These are phyloP conservation scores for Pao palembangensis DNA, from an alignment of 2,113 vertebrate genomes.

Conservation along the genomic window DNA sequence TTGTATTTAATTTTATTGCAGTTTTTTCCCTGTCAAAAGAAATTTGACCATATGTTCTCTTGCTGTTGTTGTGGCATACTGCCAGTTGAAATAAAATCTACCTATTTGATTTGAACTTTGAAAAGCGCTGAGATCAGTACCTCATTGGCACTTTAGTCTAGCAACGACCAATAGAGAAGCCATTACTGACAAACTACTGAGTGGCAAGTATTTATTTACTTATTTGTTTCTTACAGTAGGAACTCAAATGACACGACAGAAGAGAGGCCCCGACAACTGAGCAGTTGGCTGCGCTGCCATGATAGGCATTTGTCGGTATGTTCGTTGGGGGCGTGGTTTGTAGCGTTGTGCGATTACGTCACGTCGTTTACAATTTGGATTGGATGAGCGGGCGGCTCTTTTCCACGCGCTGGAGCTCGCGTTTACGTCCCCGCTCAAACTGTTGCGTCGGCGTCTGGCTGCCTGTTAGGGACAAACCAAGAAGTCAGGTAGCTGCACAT, in stretches of 20 bases:
- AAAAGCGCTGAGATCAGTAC: no score
- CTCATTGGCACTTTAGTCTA: no score
- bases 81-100: neutral
- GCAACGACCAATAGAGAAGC: no score
- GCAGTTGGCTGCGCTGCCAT: no score
- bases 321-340: neutral
- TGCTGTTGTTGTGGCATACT: neutral
- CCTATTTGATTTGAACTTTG: no score
- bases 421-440: neutral
- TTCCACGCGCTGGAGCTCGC: neutral
- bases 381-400: constrained; percentile 34
- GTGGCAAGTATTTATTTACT: no score
- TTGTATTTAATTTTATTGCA: constrained; percentile 41
- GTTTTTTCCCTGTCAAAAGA: constrained; percentile 43
- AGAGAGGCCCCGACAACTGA: no score
- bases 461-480: neutral
- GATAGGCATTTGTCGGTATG: no score
- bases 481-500: neutral
- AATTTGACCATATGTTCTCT: neutral
- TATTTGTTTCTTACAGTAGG: no score
- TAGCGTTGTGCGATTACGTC: no score
- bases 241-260: no score
- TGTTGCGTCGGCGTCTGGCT: constrained; percentile 1
- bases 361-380: constrained; percentile 26
- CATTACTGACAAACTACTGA: no score